Base-by-base conservation (phyloP, 1,140 invertebrate genomes). In the Trichonephila clavipes region DNA sequence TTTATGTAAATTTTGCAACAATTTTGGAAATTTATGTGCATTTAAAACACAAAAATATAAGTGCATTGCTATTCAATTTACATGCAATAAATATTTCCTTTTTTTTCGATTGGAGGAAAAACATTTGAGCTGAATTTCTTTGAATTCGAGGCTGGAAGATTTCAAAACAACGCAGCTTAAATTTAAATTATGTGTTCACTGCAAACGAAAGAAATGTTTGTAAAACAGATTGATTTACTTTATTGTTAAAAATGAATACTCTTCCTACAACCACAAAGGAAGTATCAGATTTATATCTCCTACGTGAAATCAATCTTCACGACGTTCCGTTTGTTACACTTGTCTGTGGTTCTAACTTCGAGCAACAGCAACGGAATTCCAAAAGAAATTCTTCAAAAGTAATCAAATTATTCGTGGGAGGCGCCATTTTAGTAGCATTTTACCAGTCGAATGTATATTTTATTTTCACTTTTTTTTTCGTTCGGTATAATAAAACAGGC, bases 371-470 rank as follows among this genome's bases (percentile, higher is more conserved):
- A 83, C 44, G 21, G 24, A 83, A 58, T 58, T 83, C 16, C 5
- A 21, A 83, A 58, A 51, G 44, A n/a, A 58, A 83, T 83, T 44
- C 44, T 83, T 51, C n/a, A n/a, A n/a, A 51, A 83, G 40, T 83
- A 83, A 83, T 58, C 51, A 83, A 44, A 83, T 83, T 83, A 83
- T 83, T 58, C 19, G 44, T n/a, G 51, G 81, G 40, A 21, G 81
- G 40, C 44, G n/a, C 81, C n/a, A 58, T 83, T 83, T 83, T 83
- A 83, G 18, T 83, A 51, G 12, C 81, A 58, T 83, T 83, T 77
- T 77, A 77, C 28, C 69, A 83, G 18, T 16, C 81, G 44, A 82
- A 40, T 83, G 44, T 51, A 83, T 58, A 83, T 51, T 51, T 83
- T 19, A 51, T 51, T 10, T 10, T 5, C 51, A 3, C 10, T 10